phyloP scores from a whole-genome alignment of 2,797 vertebrate species.

The Lagocephalus sceleratus region DNA sequence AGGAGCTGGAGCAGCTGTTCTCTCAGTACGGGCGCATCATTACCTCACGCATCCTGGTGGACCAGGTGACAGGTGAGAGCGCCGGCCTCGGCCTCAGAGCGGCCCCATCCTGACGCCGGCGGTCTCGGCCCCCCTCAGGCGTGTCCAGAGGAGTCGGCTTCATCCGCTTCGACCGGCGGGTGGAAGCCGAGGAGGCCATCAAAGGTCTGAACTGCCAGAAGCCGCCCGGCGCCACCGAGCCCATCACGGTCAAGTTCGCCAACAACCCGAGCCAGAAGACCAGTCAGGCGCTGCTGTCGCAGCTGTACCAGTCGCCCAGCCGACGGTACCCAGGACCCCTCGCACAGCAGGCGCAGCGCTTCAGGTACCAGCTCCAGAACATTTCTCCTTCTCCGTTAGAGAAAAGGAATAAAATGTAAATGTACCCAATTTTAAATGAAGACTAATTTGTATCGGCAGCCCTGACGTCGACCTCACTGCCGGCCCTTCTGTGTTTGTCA shows the following conservation, averaged over 20 bases:
- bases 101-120: slow-evolving; percentile 12
- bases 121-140: slow-evolving; percentile 66
- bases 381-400: too few species aligned
- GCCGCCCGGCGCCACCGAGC: slow-evolving; percentile 91
- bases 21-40: slow-evolving; percentile 97
- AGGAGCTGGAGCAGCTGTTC: slow-evolving; percentile 95
- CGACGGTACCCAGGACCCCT: slow-evolving; percentile 95
- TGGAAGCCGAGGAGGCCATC: slow-evolving; percentile 98
- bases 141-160: slow-evolving; percentile 96
- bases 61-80: slow-evolving; percentile 98
- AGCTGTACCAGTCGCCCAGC: slow-evolving; percentile 97
- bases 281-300: slow-evolving; percentile 95
- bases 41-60: slow-evolving; percentile 96
- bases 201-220: slow-evolving; percentile 98
- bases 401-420: too few species aligned
- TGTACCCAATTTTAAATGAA: too few species aligned
- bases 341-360: slow-evolving; percentile 96
- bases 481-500: slow-evolving; percentile 41
- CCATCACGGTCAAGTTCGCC: slow-evolving; percentile 98
- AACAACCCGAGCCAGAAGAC: slow-evolving; percentile 99
- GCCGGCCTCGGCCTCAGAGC: too few species aligned
- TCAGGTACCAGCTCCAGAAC: too few species aligned
- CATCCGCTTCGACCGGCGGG: slow-evolving; percentile 95
- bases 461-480: not conserved
- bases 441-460: too few species aligned